Conservation (phyloP, 2,797 vertebrate species). For the Rhadinocentrus ornatus region DNA sequence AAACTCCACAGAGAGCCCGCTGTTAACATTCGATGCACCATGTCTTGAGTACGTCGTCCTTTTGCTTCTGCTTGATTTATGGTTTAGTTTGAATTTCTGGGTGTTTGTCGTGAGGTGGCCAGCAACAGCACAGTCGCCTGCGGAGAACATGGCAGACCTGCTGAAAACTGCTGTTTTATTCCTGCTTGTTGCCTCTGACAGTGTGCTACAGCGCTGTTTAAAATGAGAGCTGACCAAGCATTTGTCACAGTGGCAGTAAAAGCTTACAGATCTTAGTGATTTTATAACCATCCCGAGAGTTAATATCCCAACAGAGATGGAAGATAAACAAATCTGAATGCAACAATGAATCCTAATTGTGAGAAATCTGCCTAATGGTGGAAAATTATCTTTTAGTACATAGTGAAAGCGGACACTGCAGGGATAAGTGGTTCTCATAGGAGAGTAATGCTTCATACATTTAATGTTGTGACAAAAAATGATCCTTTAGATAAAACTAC, state of each 20-base stretch:
- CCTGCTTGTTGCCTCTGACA: slow-evolving; percentile 14
- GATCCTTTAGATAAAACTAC: neutral
- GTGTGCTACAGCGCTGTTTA: slow-evolving; percentile 11
- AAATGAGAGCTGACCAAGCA: slow-evolving; percentile 21
- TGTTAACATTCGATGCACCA: slow-evolving; percentile 22
- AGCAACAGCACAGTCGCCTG: slow-evolving; percentile 15
- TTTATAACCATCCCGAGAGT: neutral
- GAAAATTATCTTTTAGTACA: slow-evolving; percentile 4
- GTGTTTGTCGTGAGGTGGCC: slow-evolving; percentile 23
- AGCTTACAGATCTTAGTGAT: neutral
- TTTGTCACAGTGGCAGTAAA: slow-evolving; percentile 14
- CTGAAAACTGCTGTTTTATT: slow-evolving; percentile 24
- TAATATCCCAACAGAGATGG: slow-evolving; percentile 3
- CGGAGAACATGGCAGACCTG: slow-evolving; percentile 30
- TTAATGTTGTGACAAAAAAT: neutral
- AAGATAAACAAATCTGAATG: slow-evolving; percentile 9
- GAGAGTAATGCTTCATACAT: neutral
- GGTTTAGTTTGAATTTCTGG: slow-evolving; percentile 16
- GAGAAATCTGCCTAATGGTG: neutral
- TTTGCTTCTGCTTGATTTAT: neutral
- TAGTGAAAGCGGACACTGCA: neutral
- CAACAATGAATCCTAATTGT: slow-evolving; percentile 10
- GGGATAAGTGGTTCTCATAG: neutral
- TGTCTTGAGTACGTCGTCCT: slow-evolving; percentile 11
- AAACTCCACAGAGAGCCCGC: slow-evolving; percentile 30